Evolutionary conservation across 2,797 vertebrate species (phyloP), one percentile per base, ranked within the genome.

Genomic region (Xenops minutus): DNA sequence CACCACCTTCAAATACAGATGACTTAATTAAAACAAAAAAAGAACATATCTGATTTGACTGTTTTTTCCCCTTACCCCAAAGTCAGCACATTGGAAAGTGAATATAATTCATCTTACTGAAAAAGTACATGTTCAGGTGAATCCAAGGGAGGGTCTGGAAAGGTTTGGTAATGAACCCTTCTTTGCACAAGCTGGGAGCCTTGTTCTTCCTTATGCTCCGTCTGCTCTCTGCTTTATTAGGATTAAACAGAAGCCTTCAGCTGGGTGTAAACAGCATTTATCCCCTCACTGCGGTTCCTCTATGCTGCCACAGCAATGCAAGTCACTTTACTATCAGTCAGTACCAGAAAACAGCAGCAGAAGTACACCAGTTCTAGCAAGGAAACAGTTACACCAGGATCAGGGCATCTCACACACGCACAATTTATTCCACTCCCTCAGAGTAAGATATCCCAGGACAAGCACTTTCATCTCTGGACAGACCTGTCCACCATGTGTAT

Each of bases 1-100:
- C 97, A 96, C 96, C 96, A 92, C 97, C 94, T 97, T 97, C 92
- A 97, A 97, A 97, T 95, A 93, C 55, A 91, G 61, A 86, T 67
- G 63, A 96, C 75, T 96, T 98, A 96, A 97, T 97, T 94, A 85
- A 97, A 97, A 95, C 48, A 56, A 63, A 95, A 95, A 92, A 91
- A 64, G 27, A 91, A 73, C 16, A 2, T 92, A 97, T 95, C 93
- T 96, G 95, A 96, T 96, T 87, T 88, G 76, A 95, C 76, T 85
- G 34, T 13, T 88, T 75, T 66, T 5, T 29, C 39, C 71, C 34
- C 23, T 85, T 88, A 88, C 26, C 29, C 59, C 59, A 39, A 94
- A 92, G 83, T 93, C 87, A 95, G 72, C 76, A 96, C 22, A 29
- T 20, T 78, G 62, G 79, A 88, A 96, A 93, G 27, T 22, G 46